Percentiles rank a stretch among this genome's conserved stretches.
These are phyloP conservation scores for Centropus unirufus DNA, from an alignment of 2,113 vertebrate species.

Conservation along the genomic window DNA sequence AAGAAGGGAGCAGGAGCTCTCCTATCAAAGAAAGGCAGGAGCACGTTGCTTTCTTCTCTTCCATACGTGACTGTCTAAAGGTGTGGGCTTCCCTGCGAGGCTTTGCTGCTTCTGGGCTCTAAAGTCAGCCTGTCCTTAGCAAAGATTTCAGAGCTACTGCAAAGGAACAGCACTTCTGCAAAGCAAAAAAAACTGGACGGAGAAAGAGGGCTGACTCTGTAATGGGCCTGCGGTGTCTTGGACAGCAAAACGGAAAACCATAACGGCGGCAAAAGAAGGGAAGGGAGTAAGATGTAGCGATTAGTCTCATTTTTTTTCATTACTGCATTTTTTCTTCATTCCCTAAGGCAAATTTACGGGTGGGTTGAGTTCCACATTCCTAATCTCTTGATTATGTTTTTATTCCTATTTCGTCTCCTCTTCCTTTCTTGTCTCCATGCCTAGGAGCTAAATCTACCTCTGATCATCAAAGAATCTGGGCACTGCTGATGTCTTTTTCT, in stretches of 20 bases:
- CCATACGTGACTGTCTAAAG: neutral
- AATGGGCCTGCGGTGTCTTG: neutral
- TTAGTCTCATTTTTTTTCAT: neutral
- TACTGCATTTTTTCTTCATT: neutral
- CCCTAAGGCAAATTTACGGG: conserved; percentile 54
- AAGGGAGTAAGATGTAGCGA: neutral
- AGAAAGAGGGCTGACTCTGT: neutral
- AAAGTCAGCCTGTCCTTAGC: neutral
- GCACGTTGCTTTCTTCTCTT: neutral
- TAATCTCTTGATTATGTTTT: conserved; percentile 68
- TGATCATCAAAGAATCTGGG: conserved; percentile 59
- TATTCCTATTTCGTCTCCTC: conserved; percentile 43
- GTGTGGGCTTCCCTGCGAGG: neutral
- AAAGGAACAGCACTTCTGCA: neutral
- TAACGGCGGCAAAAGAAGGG: neutral
- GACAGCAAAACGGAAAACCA: neutral
- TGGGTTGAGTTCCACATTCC: conserved; percentile 55
- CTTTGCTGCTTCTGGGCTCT: neutral
- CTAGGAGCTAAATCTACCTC: conserved; percentile 56
- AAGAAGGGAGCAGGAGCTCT: neutral
- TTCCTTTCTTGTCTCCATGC: conserved; percentile 56
- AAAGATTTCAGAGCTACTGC: neutral
- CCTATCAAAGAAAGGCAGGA: neutral
- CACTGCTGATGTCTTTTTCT: conserved; percentile 55
- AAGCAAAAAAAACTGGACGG: fast-evolving